Evolutionary conservation across 2,888 invertebrate species (phyloP), one percentile per base, ranked within the genome.

Genomic region (Aphrophora alni): DNA sequence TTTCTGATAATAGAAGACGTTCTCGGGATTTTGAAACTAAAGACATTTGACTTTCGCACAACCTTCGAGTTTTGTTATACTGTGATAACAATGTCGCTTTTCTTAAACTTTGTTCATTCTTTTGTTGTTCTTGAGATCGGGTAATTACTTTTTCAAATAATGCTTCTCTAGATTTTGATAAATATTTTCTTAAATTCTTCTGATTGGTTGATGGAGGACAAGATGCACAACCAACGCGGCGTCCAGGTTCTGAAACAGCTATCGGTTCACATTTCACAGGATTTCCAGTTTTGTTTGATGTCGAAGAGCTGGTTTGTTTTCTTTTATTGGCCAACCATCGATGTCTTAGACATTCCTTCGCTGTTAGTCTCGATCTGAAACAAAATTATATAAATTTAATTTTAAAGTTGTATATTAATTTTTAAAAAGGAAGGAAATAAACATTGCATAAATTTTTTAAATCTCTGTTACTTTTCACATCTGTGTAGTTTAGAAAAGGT

Each of bases 261-360:
- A 72, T 72, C 38, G 70, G 14, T 33, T 69, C 44, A 33, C 38
- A 33, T 28, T 33, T 21, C 12, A 68, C 71, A n/a, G 38, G 70
- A 21, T 59, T 59, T 21, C 59, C 59, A 21, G 12, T 59, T 59
- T 21, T 59, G 14, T 71, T 44, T 28, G 74, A 8, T 21, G 75
- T 69, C 51, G n/a, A 33, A 72, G 25, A 44, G 72, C 44, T 77
- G 77, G 71, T 68, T 75, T 77, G 74, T 78, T 83, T 82, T 17
- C 84, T 77, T n/a, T 84, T 82, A 51, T 86, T 76, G 86, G 87
- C 84, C 51, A 92, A 85, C 92, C 92, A 92, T 7, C 91, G 90
- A 87, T 92, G 92, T 68, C 89, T 87, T 84, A 92, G 88, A 84
- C 92, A 91, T 85, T 92, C 90, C 81, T 90, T 89, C 27, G 91